phyloP scores from a whole-genome alignment of 2,888 invertebrate genomes.

The Bedellia somnulentella region DNA sequence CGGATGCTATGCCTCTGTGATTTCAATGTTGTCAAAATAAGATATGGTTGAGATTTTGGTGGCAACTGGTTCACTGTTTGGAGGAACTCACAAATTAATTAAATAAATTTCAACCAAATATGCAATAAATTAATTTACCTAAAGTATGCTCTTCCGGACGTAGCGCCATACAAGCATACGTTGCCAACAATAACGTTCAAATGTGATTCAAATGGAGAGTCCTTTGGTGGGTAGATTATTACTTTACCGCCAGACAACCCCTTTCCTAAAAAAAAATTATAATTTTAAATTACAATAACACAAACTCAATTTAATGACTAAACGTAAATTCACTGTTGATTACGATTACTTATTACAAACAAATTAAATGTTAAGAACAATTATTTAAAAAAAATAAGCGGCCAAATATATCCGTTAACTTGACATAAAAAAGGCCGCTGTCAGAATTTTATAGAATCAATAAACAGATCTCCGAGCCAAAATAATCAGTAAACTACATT shows the following conservation, averaged over 20 bases:
- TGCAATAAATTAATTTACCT: slow-evolving; percentile 27
- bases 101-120: too few species aligned
- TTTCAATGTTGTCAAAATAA: background rate
- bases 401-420: too few species aligned
- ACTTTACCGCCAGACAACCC: slow-evolving; percentile 95
- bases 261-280: slow-evolving; percentile 43
- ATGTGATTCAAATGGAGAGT: slow-evolving; percentile 84
- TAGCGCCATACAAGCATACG: slow-evolving; percentile 97
- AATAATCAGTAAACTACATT: too few species aligned
- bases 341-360: too few species aligned
- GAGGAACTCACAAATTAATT: too few species aligned
- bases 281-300: background rate
- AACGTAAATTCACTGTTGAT: too few species aligned
- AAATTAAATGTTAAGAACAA: too few species aligned
- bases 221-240: slow-evolving; percentile 88
- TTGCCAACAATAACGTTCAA: slow-evolving; percentile 97
- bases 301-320: background rate
- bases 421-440: too few species aligned
- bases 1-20: slow-evolving; percentile 88
- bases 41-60: background rate
- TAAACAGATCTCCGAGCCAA: too few species aligned
- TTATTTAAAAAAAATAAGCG: too few species aligned
- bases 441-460: too few species aligned
- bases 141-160: slow-evolving; percentile 91
- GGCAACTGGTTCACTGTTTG: too few species aligned